Conservation (phyloP, 1,140 invertebrate genomes). For the Bombyx mandarina region DNA sequence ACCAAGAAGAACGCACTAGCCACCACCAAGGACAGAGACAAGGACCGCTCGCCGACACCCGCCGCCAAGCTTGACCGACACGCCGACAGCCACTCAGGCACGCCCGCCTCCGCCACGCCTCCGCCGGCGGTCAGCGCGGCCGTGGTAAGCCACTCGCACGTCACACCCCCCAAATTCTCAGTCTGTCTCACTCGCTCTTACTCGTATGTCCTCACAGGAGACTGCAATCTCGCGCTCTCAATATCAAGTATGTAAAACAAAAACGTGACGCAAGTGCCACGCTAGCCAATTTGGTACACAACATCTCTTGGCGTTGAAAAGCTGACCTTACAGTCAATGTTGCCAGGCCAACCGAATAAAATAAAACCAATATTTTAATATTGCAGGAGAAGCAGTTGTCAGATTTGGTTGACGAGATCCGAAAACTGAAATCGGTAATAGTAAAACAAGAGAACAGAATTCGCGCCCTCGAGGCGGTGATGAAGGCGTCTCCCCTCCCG, state of each 20-base stretch:
- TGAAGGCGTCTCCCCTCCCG: conserved; percentile 34
- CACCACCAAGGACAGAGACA: conserved; percentile 30
- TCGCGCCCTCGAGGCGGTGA: conserved; percentile 69
- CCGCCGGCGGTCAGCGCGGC: conserved; percentile 31
- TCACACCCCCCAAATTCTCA: not conserved
- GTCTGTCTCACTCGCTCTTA: too few relatives aligned
- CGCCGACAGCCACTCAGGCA: conserved; percentile 13
- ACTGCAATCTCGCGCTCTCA: conserved; percentile 1
- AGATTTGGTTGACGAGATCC: conserved; percentile 79
- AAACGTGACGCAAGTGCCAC: too few relatives aligned
- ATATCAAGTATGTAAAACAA: not conserved
- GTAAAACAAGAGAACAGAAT: conserved; percentile 93
- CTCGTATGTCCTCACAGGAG: too few relatives aligned
- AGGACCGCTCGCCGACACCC: conserved; percentile 36
- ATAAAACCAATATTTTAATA: not conserved
- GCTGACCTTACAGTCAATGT: too few relatives aligned
- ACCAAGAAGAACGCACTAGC: conserved; percentile 80
- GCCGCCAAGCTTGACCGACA: conserved; percentile 12
- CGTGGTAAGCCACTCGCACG: conserved; percentile 20
- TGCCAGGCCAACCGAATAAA: too few relatives aligned
- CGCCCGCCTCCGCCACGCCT: conserved; percentile 27
- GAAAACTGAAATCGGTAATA: conserved; percentile 93
- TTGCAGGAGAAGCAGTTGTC: conserved; percentile 54
- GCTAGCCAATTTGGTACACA: too few relatives aligned
- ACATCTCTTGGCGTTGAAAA: too few relatives aligned